Evolutionary conservation across 2,888 invertebrate genomes (phyloP), one percentile per base, ranked within the genome.

Genomic region (Drosophila neonasuta): DNA sequence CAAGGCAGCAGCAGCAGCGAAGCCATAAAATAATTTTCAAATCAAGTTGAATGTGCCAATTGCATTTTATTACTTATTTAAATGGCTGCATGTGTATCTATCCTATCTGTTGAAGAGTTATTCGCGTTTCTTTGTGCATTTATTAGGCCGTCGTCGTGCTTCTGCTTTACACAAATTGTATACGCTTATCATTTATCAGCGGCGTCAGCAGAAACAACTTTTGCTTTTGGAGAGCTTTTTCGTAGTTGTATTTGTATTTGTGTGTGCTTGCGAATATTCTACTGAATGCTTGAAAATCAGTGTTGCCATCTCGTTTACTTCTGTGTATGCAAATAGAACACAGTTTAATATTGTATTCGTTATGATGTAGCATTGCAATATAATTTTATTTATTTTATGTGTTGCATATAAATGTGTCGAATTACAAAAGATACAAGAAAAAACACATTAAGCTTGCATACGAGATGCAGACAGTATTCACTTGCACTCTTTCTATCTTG

Each of bases 151-250:
- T 15, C 13, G 46, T 20, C 29, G 45, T 24, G 36, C 13, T 49
- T 68, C 15, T 44, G 52, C 11, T 45, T 71, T 39, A n/a, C 36
- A 58, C 57, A 59, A 77, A 32, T 64, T 72, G 48, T 64, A 41
- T 46, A 64, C 57, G 72, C 77, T 74, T 74, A 74, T 74, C 75
- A 73, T 66, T 66, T 73, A 75, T 74, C 70, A 70, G 70, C 74
- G 62, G 64, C 67, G 66, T 77, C 78, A 70, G 63, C 74, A 74
- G 46, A 77, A 74, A 77, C 68, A 69, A 73, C 54, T 73, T 65
- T 70, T 70, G 77, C 61, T 71, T 77, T 54, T 66, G 70, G 74
- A 63, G 44, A 67, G 66, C 70, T 58, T 70, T 76, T 52, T 34
- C 62, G 48, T 54, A 36, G 65, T 49, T 13, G 24, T 10, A n/a